Base-by-base conservation (phyloP, 2,888 invertebrate species). In the Drosophila histrio region DNA sequence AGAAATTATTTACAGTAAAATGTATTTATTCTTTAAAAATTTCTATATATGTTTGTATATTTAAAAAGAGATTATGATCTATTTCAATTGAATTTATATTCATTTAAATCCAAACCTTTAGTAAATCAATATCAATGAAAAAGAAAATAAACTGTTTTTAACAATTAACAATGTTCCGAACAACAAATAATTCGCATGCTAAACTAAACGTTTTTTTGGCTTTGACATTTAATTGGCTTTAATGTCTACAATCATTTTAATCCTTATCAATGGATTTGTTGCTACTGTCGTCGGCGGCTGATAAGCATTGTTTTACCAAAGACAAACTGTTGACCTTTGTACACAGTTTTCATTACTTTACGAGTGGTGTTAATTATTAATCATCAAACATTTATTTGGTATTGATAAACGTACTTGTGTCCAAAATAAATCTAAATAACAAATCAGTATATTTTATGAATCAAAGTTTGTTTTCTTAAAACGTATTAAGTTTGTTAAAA, bases 311-410 rank as follows among this genome's bases (percentile, higher is more conserved):
- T 36, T 28, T 22, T 15, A 34, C n/a, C n/a, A 56, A 44, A 34
- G 11, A 22, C 34, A 44, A 57, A 24, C 17, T 15, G 30, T 34
- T 63, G 60, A 80, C 66, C 84, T 80, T 84, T 84, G 81, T 2
- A 36, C 79, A 47, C 9, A 26, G 30, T 17, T 26, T 56, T 17
- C 22, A 44, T 32, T 41, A 9, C 2, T 32, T 24, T 21, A 28
- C 8, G 15, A 72, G 46, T 52, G 44, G 28, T 11, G 24, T 54
- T 52, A 26, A 19, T 58, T 59, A 66, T 82, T 73, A 82, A 58
- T 82, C 70, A 76, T 61, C 56, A 52, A 59, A 34, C 28, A 39
- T 38, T 34, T 36, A 2, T 19, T 15, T 24, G 9, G 9, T 26
- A 26, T 24, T 24, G 8, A 1, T n/a, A 22, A 22, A 50, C 36